Conservation (phyloP, 2,113 vertebrate species). For the Isurus oxyrinchus region DNA sequence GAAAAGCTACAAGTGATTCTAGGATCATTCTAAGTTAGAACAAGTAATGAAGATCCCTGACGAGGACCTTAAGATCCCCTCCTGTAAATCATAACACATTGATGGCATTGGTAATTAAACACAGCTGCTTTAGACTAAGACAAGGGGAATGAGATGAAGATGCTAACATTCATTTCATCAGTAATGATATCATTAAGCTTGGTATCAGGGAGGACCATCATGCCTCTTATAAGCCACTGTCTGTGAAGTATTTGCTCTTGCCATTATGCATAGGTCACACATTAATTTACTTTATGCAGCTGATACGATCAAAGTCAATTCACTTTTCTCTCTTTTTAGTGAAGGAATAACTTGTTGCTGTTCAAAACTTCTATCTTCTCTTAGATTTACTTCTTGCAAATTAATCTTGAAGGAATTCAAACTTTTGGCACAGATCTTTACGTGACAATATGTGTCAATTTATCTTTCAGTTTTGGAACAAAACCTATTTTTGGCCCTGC, state of each 20-base stretch:
- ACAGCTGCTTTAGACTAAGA: conserved; percentile 11
- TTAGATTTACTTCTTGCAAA: neutral
- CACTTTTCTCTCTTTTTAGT: neutral
- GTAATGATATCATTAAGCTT: neutral
- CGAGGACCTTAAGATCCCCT: neutral
- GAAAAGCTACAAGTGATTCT: neutral
- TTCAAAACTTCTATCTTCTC: neutral
- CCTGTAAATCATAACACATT: conserved; percentile 9
- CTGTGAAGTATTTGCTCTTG: conserved; percentile 5
- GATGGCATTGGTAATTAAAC: conserved; percentile 16
- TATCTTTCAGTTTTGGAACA: neutral
- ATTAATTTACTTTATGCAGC: neutral
- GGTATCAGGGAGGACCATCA: neutral
- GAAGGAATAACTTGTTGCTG: neutral
- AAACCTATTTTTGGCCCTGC: neutral
- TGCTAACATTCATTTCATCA: conserved; percentile 19
- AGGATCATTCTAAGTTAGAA: neutral
- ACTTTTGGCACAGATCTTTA: neutral
- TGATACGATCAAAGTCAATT: conserved; percentile 4
- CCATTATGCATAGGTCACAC: neutral
- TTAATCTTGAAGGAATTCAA: neutral
- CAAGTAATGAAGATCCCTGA: conserved; percentile 5
- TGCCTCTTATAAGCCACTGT: neutral
- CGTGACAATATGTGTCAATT: neutral
- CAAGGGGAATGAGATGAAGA: conserved; percentile 24